Conservation (phyloP, 2,797 vertebrate genomes). For the Clarias pachynema region DNA sequence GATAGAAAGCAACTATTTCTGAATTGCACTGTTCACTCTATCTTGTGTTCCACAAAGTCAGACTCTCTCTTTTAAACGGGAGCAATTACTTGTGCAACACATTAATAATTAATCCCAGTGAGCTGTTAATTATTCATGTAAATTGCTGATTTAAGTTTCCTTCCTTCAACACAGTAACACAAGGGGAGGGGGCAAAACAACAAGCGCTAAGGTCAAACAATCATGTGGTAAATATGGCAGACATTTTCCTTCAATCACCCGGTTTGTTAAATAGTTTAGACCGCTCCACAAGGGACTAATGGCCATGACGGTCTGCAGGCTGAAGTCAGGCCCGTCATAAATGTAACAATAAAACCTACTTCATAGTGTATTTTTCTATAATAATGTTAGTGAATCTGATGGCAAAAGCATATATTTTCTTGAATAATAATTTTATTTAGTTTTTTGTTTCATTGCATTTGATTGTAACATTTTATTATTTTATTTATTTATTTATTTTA, state of each 20-base stretch:
- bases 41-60: constrained; percentile 19
- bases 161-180: constrained; percentile 67
- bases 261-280: constrained; percentile 32
- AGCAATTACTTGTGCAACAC: constrained; percentile 74
- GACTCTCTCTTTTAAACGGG: constrained; percentile 65
- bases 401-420: background rate
- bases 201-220: constrained; percentile 57
- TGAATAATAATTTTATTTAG: background rate
- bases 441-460: background rate
- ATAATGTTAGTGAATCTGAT: background rate
- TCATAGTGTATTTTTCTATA: background rate
- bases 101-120: constrained; percentile 82
- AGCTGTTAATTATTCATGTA: constrained; percentile 86
- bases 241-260: constrained; percentile 40
- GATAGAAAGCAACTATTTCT: background rate
- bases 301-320: background rate
- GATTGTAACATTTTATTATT: background rate
- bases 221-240: constrained; percentile 34
- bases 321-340: background rate
- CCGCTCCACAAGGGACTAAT: constrained; percentile 22
- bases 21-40: constrained; percentile 17
- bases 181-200: constrained; percentile 35
- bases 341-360: background rate
- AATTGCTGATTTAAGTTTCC: constrained; percentile 84
- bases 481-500: background rate